A percentile compares a stretch with the other conserved stretches of the same genome.
Evolutionary conservation across 2,888 invertebrate genomes (phyloP).

Genomic region (Parnassius glacialis): DNA sequence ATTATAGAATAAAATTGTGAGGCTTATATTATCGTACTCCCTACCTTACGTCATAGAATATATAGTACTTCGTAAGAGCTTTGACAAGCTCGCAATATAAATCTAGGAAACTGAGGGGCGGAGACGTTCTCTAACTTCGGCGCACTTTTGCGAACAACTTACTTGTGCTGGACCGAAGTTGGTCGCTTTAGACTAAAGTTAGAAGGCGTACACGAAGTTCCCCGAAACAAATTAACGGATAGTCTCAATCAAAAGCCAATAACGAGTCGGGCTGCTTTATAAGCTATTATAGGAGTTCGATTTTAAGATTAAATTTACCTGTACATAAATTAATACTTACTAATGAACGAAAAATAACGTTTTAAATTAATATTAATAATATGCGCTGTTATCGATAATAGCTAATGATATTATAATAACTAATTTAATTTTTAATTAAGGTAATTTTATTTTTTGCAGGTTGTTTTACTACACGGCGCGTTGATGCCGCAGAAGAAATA

Average conservation of each 20-base stretch:
- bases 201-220: conserved; percentile 12
- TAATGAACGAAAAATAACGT: no score
- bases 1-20: no score
- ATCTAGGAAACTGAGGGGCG: conserved; percentile 1
- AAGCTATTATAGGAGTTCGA: not conserved
- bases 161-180: conserved; percentile 6
- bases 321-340: no score
- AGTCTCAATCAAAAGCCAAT: conserved; percentile 19
- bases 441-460: no score
- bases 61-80: not conserved
- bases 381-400: no score
- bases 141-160: conserved; percentile 2
- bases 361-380: no score
- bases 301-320: no score
- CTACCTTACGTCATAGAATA: not conserved
- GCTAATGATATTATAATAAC: no score
- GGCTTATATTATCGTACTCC: not conserved
- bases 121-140: not conserved
- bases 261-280: conserved; percentile 1
- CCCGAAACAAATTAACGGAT: conserved; percentile 21
- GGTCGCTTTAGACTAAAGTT: conserved; percentile 9
- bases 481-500: no score
- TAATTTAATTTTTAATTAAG: no score
- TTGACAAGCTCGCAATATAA: conserved; percentile 2
- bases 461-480: no score